Evolutionary conservation across 2,113 vertebrate species (phyloP), one percentile per base, ranked within the genome.

Genomic region (Semnopithecus entellus): DNA sequence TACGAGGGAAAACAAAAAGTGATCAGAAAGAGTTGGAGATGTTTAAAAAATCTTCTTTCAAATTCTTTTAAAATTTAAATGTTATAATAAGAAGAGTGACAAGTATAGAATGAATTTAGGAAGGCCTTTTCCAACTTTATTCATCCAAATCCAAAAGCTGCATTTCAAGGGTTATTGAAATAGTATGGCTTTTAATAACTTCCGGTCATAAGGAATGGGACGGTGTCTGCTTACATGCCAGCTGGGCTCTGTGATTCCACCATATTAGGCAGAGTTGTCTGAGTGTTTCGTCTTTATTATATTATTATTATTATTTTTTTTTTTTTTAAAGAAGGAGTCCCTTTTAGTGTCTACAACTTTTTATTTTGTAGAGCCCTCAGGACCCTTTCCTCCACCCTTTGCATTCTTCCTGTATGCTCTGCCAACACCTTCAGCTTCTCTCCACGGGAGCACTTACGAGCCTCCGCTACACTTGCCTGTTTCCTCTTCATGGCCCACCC

Each of bases 81-180:
- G 81, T 70, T 82, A 68, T 95, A 94, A 97, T 97, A 97, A 91
- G 93, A 95, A 97, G 92, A 96, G 93, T 94, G 90, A 97, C 80
- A 95, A 97, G 79, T 92, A 84, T 78, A 97, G 90, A 92, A 95
- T 96, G 66, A 76, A 48, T 80, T 73, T 45, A 86, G 50, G 43
- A 72, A 59, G 61, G 27, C 1, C 6, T 73, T 90, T 96, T 90
- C 82, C 17, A 89, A 68, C 38, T 17, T 73, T 43, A 23, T 55
- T 55, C 17, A 45, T 35, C 4, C 4, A 14, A 82, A 87, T 72
- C 38, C 3, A 50, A 81, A 91, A n/a, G 40, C 38, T 83, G 14
- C 2, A n/a, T 6, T 79, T 66, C 85, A 66, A 30, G 40, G 16
- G 20, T 75, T 35, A 64, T 64, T 64, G 12, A 64, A 32, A 32